Base-by-base conservation (phyloP, 2,113 vertebrate species). In the Alces alces region DNA sequence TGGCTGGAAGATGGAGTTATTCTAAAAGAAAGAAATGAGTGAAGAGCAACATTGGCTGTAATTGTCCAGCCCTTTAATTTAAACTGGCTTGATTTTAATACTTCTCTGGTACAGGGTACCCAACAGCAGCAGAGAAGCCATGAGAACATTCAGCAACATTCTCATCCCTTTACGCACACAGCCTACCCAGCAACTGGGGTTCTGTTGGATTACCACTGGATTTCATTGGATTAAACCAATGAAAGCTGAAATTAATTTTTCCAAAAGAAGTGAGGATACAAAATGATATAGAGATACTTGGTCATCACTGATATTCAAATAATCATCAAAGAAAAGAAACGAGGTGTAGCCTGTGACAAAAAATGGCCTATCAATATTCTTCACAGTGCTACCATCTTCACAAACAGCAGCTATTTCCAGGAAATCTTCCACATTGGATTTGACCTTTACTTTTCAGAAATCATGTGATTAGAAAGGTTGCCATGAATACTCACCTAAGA, bases 351-450 rank as follows among this genome's bases (percentile, higher is more conserved):
- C 98, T 7, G 98, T 99, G 78, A 98, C 98, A 95, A 99, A 70
- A 99, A 55, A 99, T 80, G 80, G 99, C 97, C 7, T 95, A 61
- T 99, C 98, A 12, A 98, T 98, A 39, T 98, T 93, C 33, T 98
- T 97, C 96, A 98, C 98, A 43, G 95, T 33, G 0, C 98, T 98
- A 21, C 97, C 96, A 33, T 99, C 99, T 84, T 99, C 97, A 97
- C 99, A 99, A 16, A 98, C 88, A 25, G 98, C 82, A 6, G 93
- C 96, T 0, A 96, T 98, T 33, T 97, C 97, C 43, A 66, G 88
- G 91, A 99, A 98, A 61, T 93, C 90, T 79, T 86, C 97, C 64
- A 99, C 91, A 60, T 98, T 98, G 52, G 98, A 52, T 95, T 98
- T 99, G 93, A 99, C 90, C 23, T 98, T 91, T 4, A 99, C 28